These are phyloP conservation scores for Oryzias celebensis DNA, from an alignment of 2,113 vertebrate genomes.

Conservation along the genomic window DNA sequence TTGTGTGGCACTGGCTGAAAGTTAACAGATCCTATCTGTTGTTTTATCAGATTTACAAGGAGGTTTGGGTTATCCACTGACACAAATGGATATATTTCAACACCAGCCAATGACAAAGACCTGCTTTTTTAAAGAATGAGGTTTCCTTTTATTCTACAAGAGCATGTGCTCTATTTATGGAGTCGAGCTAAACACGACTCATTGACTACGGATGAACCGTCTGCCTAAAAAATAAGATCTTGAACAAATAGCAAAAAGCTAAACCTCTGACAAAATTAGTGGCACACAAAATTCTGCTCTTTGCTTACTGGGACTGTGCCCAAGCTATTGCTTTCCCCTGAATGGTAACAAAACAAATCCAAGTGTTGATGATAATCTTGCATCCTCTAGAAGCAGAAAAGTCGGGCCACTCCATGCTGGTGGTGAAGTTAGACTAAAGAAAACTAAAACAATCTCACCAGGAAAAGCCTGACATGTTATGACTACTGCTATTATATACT, in stretches of 20 bases:
- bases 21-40: slow-evolving; percentile 65
- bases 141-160: slow-evolving; percentile 22
- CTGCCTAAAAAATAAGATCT: slow-evolving; percentile 26
- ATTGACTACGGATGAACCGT: slow-evolving; percentile 9
- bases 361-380: slow-evolving; percentile 71
- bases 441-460: slow-evolving; percentile 71
- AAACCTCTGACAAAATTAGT: slow-evolving; percentile 56
- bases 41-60: slow-evolving; percentile 61
- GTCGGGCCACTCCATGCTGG: slow-evolving; percentile 39
- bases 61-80: slow-evolving; percentile 44
- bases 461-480: slow-evolving; percentile 81
- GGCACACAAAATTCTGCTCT: slow-evolving; percentile 42
- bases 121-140: slow-evolving; percentile 6
- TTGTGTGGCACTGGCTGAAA: slow-evolving; percentile 45
- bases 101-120: slow-evolving; percentile 34
- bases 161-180: background rate
- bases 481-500: slow-evolving; percentile 74
- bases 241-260: slow-evolving; percentile 42
- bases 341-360: slow-evolving; percentile 68
- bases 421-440: slow-evolving; percentile 53
- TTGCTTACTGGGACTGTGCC: slow-evolving; percentile 51
- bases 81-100: slow-evolving; percentile 31
- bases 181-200: slow-evolving; percentile 22
- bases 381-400: slow-evolving; percentile 59
- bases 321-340: slow-evolving; percentile 70